Evolutionary conservation across 37 sponge, comb jelly and placozoan genomes (phyloP).

Genomic region (Aplysina aerophoba): DNA sequence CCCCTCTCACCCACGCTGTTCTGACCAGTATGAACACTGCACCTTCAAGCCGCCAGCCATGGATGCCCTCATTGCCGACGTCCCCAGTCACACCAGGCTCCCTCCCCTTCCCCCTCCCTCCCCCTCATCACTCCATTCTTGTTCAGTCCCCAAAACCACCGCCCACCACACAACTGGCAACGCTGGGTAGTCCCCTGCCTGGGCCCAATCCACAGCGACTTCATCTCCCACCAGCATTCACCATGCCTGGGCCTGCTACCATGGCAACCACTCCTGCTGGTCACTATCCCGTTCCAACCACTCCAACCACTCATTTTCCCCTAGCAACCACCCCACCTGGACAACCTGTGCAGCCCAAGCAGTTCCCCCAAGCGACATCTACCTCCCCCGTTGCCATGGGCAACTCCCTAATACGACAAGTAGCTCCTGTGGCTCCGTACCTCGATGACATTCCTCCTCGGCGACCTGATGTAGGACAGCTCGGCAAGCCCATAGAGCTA

Average conservation of each 20-base stretch:
- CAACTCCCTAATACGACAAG: neutral
- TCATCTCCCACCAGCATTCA: neutral
- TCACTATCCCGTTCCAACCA: no score
- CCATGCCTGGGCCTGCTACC: neutral
- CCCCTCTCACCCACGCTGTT: neutral
- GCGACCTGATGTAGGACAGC: conserved; percentile 73
- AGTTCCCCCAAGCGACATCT: neutral
- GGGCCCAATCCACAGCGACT: neutral
- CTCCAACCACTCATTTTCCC: neutral
- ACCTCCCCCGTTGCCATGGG: neutral
- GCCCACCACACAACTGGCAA: conserved; percentile 9
- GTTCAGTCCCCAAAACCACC: neutral
- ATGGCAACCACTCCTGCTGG: neutral
- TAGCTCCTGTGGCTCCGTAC: neutral
- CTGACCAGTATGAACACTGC: neutral
- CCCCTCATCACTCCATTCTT: conserved; percentile 9
- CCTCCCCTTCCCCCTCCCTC: neutral
- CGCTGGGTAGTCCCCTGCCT: neutral
- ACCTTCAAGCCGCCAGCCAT: neutral
- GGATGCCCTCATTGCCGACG: neutral
- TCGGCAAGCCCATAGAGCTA: conserved; percentile 73
- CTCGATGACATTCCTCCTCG: conserved; percentile 55
- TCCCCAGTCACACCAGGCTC: neutral
- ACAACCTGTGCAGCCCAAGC: neutral
- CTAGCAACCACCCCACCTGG: neutral